Evolutionary conservation across 2,113 vertebrate species (phyloP).

Genomic region (Noctilio leporinus): DNA sequence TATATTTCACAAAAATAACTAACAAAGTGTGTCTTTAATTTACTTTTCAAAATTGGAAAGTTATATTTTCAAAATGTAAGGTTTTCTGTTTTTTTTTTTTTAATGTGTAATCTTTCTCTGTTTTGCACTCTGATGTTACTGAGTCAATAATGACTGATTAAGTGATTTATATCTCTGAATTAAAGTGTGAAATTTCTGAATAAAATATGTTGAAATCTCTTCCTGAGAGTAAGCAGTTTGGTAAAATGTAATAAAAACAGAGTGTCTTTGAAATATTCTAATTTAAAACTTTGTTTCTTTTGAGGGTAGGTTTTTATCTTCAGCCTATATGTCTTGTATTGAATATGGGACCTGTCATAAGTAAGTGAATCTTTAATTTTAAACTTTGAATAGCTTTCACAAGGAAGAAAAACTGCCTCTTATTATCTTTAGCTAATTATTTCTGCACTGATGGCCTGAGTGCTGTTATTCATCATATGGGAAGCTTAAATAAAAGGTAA

Average conservation of each 20-base stretch:
- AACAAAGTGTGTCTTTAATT: not conserved
- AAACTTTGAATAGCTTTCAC: slow-evolving; percentile 42
- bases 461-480: slow-evolving; percentile 45
- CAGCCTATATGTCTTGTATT: slow-evolving; percentile 46
- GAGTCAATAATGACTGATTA: slow-evolving; percentile 23
- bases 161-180: slow-evolving; percentile 37
- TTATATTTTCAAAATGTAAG: not conserved
- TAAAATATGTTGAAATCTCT: slow-evolving; percentile 15
- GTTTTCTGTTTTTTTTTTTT: not conserved
- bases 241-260: not conserved
- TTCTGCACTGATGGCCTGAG: slow-evolving; percentile 32
- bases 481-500: slow-evolving; percentile 23
- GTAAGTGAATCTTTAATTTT: slow-evolving; percentile 50
- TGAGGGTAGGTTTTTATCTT: slow-evolving; percentile 48
- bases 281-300: slow-evolving; percentile 44
- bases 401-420: slow-evolving; percentile 46
- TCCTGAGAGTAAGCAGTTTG: not conserved
- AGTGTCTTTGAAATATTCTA: slow-evolving; percentile 7
- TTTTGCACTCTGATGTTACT: not conserved
- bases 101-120: not conserved
- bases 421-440: slow-evolving; percentile 65
- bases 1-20: not conserved
- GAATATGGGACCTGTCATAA: slow-evolving; percentile 39
- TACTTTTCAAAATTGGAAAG: not conserved
- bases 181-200: slow-evolving; percentile 20